Evolutionary conservation across 2,113 vertebrate species (phyloP).

Genomic region (Atlantisia rogersi): DNA sequence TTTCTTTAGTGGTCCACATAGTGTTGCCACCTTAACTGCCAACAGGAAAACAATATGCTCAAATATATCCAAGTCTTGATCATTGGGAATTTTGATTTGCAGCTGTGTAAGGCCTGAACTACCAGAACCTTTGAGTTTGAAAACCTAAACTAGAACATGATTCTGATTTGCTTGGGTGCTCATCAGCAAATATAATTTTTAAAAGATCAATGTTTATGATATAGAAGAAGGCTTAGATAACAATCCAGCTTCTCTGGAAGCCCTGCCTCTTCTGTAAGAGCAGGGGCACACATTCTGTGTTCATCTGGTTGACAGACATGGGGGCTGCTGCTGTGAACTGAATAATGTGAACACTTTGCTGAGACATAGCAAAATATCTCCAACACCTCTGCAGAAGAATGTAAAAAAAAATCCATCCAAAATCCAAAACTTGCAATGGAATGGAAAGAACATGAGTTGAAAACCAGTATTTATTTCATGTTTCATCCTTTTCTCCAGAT

Average conservation of each 20-base stretch:
- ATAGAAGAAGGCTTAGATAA: neutral
- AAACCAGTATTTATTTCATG: neutral
- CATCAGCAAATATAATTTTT: neutral
- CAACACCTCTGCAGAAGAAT: neutral
- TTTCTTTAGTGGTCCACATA: neutral
- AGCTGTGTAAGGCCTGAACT: neutral
- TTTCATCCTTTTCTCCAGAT: neutral
- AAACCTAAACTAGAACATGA: neutral
- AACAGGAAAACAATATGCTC: neutral
- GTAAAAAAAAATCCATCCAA: neutral
- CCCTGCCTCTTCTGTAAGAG: neutral
- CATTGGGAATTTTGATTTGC: neutral
- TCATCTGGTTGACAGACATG: neutral
- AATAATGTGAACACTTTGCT: neutral
- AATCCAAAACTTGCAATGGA: neutral
- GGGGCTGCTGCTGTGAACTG: neutral
- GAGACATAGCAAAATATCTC: neutral
- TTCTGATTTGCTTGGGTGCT: neutral
- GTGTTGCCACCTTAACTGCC: neutral
- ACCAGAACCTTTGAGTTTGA: neutral
- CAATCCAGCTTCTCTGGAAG: neutral
- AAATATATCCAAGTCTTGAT: neutral
- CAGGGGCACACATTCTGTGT: rapidly evolving
- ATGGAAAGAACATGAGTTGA: neutral
- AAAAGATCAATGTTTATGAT: neutral